phyloP scores from a whole-genome alignment of 2,888 invertebrate genomes.

The Neoitamus cyanurus region DNA sequence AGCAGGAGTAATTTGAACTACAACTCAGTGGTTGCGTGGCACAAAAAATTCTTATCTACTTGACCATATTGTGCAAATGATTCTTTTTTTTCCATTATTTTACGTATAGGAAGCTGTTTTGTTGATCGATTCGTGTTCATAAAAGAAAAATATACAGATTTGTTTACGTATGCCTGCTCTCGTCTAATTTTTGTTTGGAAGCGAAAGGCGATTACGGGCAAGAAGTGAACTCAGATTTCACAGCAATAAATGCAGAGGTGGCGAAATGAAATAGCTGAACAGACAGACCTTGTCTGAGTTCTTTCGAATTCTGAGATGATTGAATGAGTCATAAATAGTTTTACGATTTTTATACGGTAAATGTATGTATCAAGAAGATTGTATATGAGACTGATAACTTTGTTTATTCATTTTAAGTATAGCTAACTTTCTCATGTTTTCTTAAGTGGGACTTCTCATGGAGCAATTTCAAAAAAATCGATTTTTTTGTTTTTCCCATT shows the following conservation, averaged over 20 bases:
- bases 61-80: not conserved
- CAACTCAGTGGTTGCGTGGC: no score
- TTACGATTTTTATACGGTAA: not conserved
- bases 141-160: not conserved
- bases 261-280: not conserved
- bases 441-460: no score
- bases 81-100: not conserved
- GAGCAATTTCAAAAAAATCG: no score
- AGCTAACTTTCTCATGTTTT: no score
- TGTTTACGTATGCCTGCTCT: not conserved
- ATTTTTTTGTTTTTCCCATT: no score
- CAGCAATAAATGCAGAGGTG: not conserved
- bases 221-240: not conserved
- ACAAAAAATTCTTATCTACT: not conserved
- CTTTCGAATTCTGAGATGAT: no score
- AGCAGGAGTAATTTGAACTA: conserved; percentile 7
- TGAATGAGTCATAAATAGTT: not conserved
- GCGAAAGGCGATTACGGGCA: not conserved
- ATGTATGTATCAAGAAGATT: no score
- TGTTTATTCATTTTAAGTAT: no score
- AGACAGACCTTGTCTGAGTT: no score
- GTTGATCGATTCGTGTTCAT: not conserved
- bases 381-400: no score
- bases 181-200: not conserved
- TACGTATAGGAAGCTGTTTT: not conserved